Conservation (phyloP, 2,797 vertebrate genomes). For the Sebastes trivittatus region DNA sequence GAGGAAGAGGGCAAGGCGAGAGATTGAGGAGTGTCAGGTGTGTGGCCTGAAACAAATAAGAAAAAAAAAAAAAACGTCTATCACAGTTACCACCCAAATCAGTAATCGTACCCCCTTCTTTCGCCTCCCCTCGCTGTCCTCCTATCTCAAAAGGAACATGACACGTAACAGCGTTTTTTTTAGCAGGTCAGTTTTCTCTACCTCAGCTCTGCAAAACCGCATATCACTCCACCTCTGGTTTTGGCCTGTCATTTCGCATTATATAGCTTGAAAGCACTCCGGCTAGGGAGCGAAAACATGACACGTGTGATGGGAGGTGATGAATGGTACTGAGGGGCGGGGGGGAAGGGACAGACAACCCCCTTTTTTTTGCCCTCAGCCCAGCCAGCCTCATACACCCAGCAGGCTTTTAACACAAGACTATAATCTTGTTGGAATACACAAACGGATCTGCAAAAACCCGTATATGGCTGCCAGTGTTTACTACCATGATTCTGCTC, state of each 20-base stretch:
- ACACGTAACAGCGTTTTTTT: conserved; percentile 46
- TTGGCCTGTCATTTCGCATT: conserved; percentile 71
- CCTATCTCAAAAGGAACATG: conserved; percentile 54
- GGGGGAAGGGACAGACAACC: conserved; percentile 1
- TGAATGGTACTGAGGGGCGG: conserved; percentile 20
- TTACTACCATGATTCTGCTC: conserved; percentile 18
- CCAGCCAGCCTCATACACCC: conserved; percentile 11
- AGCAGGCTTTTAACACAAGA: conserved; percentile 29
- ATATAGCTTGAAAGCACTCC: conserved; percentile 69
- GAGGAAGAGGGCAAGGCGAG: conserved; percentile 11
- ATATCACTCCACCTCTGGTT: conserved; percentile 59
- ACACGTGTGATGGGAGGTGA: conserved; percentile 57
- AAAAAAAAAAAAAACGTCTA: conserved; percentile 17
- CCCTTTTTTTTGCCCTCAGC: conserved; percentile 7
- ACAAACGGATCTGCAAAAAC: conserved; percentile 12
- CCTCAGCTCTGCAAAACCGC: conserved; percentile 52
- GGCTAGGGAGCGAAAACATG: conserved; percentile 58
- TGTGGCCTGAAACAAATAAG: conserved; percentile 36
- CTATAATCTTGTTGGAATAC: conserved; percentile 25
- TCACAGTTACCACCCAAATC: conserved; percentile 32
- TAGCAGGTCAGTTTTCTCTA: conserved; percentile 48
- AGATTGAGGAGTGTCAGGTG: conserved; percentile 49
- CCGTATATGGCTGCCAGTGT: conserved; percentile 1
- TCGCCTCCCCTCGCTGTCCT: conserved; percentile 22
- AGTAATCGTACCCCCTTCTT: background rate